Conservation (phyloP, 2,113 vertebrate species). For the Pelusios castaneus region DNA sequence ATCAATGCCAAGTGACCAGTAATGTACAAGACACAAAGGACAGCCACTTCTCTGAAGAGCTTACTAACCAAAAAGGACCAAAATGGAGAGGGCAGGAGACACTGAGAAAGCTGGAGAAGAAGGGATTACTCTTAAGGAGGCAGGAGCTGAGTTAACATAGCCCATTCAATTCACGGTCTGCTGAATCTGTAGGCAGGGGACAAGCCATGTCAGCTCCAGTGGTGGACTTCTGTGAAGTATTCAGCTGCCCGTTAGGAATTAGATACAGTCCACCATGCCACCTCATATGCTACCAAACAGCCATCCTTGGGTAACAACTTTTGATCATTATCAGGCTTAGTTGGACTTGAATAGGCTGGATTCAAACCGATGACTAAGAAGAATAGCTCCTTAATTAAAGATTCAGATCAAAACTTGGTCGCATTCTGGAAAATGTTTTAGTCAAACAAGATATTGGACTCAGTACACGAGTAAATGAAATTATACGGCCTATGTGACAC, state of each 20-base stretch:
- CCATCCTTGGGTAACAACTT: background rate
- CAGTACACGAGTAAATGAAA: background rate
- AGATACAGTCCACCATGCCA: background rate
- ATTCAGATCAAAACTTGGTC: accelerated
- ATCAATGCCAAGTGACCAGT: background rate
- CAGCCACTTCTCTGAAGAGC: background rate
- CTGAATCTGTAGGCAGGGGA: background rate
- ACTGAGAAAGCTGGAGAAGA: background rate
- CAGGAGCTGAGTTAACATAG: background rate
- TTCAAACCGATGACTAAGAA: background rate
- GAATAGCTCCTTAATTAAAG: background rate
- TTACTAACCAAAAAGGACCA: background rate
- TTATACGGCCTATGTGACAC: background rate
- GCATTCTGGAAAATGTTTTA: background rate
- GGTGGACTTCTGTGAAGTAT: background rate
- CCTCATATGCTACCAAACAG: background rate
- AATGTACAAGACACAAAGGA: accelerated
- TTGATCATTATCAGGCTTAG: background rate
- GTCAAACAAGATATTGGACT: background rate
- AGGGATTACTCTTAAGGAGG: background rate
- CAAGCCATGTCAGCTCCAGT: background rate
- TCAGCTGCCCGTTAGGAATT: background rate
- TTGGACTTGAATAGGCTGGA: background rate
- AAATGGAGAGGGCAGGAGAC: background rate
- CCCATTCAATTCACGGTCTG: background rate